Base-by-base conservation (phyloP, 2,113 vertebrate species). In the Oenanthe melanoleuca region DNA sequence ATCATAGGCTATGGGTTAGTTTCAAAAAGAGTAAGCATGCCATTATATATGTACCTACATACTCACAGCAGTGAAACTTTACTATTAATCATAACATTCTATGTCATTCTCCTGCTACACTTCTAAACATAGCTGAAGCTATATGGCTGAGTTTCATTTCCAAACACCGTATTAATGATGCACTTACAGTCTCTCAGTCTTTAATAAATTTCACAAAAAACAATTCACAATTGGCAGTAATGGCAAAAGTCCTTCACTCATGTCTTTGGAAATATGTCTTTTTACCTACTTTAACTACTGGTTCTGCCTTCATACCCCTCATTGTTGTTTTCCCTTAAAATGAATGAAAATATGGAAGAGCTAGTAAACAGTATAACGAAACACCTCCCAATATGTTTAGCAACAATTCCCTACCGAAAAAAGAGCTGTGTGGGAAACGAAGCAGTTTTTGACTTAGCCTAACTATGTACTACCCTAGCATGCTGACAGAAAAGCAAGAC, bases 21-120 rank as follows among this genome's bases (percentile, higher is more conserved):
- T n/a, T 44, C 14, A 25, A 72, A 21, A 14, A n/a, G 60, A 37
- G 22, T 22, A 82, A 60, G 38, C 19, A 9, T 8, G 23, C 25
- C 5, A 55, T 47, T 56, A 74, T 37, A 60, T 26, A 45, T 5
- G 7, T 18, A 61, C 0, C 0, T n/a, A 65, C 4, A 4, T 50
- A 63, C 42, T 45, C n/a, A 57, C 7, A 82, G 53, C 17, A 56
- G 9, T 44, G 10, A 19, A 49, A 6, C 24, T 69, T 77, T 40
- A 60, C 23, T 78, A 59, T 17, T 70, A 40, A 52, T 45, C n/a
- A 40, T 28, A 88, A 71, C 2, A 71, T 66, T 63, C 22, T 42
- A 2, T 3, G 13, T 42, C 56, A 28, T 67, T 60, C n/a, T 78
- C 52, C 52, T 60, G 20, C 19, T 69, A 23, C 16, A 25, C 12